A percentile compares a stretch with the other conserved stretches of the same genome.
phyloP scores from a whole-genome alignment of 2,888 invertebrate species.

The Cabera pusaria region DNA sequence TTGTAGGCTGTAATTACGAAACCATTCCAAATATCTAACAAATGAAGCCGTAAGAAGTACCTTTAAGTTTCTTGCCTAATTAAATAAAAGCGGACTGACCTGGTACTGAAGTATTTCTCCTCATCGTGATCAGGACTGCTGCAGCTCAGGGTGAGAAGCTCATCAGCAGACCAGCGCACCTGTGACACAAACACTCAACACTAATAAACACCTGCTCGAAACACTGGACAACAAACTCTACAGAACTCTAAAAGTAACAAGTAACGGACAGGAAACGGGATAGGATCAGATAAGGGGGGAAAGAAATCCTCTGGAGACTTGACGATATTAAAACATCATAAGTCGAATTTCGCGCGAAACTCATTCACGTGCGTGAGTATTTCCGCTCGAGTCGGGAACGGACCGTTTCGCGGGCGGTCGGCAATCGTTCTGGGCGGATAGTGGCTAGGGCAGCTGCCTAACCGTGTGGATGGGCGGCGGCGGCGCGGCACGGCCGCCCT shows the following conservation, averaged over 20 bases:
- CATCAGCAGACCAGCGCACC: constrained; percentile 62
- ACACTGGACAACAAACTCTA: constrained; percentile 48
- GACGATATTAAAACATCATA: constrained; percentile 40
- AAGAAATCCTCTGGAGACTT: constrained; percentile 23
- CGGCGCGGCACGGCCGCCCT: constrained; percentile 79
- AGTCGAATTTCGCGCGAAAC: constrained; percentile 56
- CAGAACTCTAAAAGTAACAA: constrained; percentile 30
- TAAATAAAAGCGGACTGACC: too few species aligned
- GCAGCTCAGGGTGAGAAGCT: constrained; percentile 48
- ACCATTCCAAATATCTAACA: too few species aligned
- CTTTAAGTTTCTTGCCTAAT: too few species aligned
- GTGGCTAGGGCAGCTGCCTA: constrained; percentile 58
- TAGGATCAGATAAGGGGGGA: constrained; percentile 13
- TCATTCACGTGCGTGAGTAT: constrained; percentile 57
- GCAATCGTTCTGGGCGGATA: constrained; percentile 74
- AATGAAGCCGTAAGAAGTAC: too few species aligned
- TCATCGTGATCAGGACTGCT: constrained; percentile 47
- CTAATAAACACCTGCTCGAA: constrained; percentile 59
- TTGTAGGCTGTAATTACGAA: too few species aligned
- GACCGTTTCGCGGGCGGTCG: constrained; percentile 71
- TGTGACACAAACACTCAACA: constrained; percentile 62
- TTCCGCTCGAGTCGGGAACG: constrained; percentile 55
- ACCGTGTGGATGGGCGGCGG: constrained; percentile 70
- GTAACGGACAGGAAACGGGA: constrained; percentile 16
- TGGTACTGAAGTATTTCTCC: constrained; percentile 67